Evolutionary conservation across 1,140 invertebrate species (phyloP).

Genomic region (Phocides pigmalion): DNA sequence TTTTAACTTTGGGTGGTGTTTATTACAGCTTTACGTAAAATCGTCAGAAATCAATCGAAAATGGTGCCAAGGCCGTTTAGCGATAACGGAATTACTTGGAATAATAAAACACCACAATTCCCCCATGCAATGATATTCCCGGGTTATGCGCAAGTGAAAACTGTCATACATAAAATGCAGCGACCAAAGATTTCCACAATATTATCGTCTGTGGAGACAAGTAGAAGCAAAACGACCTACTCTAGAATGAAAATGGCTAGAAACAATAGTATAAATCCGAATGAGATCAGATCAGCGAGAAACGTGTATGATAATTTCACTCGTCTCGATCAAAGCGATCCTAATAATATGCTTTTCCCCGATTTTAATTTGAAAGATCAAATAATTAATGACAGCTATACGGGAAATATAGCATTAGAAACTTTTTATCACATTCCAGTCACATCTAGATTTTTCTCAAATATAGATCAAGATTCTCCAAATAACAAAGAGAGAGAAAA

Average conservation of each 20-base stretch:
- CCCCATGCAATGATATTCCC: constrained; percentile 42
- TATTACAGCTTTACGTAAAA: constrained; percentile 66
- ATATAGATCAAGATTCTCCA: constrained; percentile 41
- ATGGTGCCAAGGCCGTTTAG: constrained; percentile 69
- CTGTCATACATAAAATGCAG: constrained; percentile 51
- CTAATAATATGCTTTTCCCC: constrained; percentile 37
- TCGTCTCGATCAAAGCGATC: constrained; percentile 9
- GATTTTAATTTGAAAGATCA: constrained; percentile 19
- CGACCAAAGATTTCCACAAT: constrained; percentile 60
- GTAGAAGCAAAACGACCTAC: constrained; percentile 44
- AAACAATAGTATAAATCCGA: constrained; percentile 40
- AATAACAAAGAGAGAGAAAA: constrained; percentile 35
- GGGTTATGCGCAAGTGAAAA: constrained; percentile 52
- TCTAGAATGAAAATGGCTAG: constrained; percentile 49
- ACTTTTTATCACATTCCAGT: constrained; percentile 47
- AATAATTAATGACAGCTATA: constrained; percentile 17
- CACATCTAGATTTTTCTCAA: constrained; percentile 53
- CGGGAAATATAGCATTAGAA: constrained; percentile 40
- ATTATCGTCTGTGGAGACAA: constrained; percentile 50
- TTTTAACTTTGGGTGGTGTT: neutral
- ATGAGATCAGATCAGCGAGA: constrained; percentile 51
- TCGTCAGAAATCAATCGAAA: constrained; percentile 68
- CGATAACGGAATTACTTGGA: constrained; percentile 42
- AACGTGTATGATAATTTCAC: constrained; percentile 47
- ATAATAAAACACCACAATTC: constrained; percentile 35